Evolutionary conservation across 2,797 vertebrate species (phyloP).

Genomic region (Girardinus metallicus): DNA sequence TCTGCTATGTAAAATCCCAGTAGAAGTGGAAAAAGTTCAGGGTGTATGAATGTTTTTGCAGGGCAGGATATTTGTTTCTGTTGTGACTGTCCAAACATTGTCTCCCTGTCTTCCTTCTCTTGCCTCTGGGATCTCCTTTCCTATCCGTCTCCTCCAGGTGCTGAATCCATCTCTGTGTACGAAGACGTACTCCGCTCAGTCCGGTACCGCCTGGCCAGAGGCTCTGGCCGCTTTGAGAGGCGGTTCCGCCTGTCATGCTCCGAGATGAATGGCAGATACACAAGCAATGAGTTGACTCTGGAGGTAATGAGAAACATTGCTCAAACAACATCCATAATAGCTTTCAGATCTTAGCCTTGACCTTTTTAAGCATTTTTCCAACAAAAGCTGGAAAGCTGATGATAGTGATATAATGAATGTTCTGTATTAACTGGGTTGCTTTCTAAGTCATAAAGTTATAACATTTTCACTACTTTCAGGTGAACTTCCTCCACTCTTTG

Average conservation of each 20-base stretch:
- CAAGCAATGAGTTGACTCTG: conserved; percentile 95
- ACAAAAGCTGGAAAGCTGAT: not conserved
- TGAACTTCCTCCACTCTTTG: conserved; percentile 83
- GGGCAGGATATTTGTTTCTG: not conserved
- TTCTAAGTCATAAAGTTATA: not conserved
- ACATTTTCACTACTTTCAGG: conserved; percentile 53
- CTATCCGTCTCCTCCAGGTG: conserved; percentile 78
- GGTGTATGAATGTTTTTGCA: not conserved
- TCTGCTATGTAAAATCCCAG: not conserved
- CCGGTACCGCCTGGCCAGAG: conserved; percentile 87
- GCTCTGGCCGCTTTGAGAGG: conserved; percentile 91
- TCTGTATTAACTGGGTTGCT: not conserved
- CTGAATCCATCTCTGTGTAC: conserved; percentile 95
- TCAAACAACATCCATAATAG: conserved; percentile 7
- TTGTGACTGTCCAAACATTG: conserved; percentile 9
- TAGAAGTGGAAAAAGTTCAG: not conserved
- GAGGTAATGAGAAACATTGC: conserved; percentile 82
- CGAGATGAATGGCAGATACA: conserved; percentile 98
- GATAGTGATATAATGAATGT: not conserved
- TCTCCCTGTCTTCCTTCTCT: conserved; percentile 16
- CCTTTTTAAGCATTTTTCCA: conserved; percentile 5
- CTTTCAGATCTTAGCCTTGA: not conserved
- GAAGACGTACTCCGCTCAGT: conserved; percentile 95
- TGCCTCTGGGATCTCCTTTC: not conserved
- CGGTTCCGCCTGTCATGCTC: conserved; percentile 96